These are phyloP conservation scores for Melanerpes formicivorus DNA, from an alignment of 2,113 vertebrate species.

Conservation along the genomic window DNA sequence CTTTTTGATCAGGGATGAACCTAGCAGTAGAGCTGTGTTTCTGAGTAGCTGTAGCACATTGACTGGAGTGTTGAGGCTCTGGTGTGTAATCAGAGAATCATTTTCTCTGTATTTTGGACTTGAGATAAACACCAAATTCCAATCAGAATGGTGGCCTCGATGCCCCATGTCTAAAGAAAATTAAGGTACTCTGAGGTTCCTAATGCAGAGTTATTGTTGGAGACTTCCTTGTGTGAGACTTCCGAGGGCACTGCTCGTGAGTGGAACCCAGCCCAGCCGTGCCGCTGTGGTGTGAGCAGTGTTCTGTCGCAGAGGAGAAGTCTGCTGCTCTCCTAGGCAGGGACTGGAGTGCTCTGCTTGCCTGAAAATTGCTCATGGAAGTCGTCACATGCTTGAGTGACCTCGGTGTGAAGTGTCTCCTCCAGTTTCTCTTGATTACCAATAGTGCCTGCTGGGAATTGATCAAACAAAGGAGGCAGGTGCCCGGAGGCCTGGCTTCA, in stretches of 20 bases:
- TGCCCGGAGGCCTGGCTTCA: background rate
- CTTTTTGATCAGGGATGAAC: background rate
- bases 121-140: background rate
- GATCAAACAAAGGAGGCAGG: background rate
- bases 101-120: background rate
- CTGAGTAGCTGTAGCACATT: background rate
- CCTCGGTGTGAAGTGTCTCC: background rate
- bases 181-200: background rate
- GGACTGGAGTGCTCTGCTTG: background rate
- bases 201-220: background rate
- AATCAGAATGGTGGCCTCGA: background rate
- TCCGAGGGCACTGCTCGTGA: background rate
- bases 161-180: background rate
- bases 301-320: background rate
- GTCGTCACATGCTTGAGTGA: background rate
- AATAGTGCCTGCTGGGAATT: background rate
- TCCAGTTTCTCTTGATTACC: slow-evolving; percentile 8
- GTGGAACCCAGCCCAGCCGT: background rate
- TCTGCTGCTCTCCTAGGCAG: background rate
- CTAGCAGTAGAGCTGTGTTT: background rate
- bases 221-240: background rate
- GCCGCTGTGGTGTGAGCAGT: background rate
- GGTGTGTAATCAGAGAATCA: background rate
- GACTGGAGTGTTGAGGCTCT: background rate
- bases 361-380: slow-evolving; percentile 31